A percentile compares a stretch with the other conserved stretches of the same genome.
These are phyloP conservation scores for Andrena bicolor DNA, from an alignment of 2,888 invertebrate species.

Conservation along the genomic window DNA sequence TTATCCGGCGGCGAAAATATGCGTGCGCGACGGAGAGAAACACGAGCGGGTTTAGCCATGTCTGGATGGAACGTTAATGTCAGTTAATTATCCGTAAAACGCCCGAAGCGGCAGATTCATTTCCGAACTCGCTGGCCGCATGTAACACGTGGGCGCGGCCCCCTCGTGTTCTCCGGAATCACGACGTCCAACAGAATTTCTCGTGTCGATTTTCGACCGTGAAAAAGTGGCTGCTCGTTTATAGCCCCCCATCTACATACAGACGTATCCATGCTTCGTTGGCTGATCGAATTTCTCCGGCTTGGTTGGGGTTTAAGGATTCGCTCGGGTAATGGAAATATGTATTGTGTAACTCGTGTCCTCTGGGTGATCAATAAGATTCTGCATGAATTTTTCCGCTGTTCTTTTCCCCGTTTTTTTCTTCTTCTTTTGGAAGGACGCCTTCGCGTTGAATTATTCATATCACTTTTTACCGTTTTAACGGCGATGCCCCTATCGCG, in stretches of 20 bases:
- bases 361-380: no score
- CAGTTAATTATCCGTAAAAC: constrained; percentile 80
- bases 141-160: constrained; percentile 64
- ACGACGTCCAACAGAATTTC: constrained; percentile 34
- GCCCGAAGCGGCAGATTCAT: constrained; percentile 62
- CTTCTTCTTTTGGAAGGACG: not conserved
- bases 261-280: not conserved
- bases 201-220: constrained; percentile 40
- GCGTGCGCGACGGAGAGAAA: constrained; percentile 58
- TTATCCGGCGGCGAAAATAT: constrained; percentile 61
- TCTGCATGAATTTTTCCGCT: not conserved
- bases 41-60: constrained; percentile 72
- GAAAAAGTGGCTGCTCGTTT: constrained; percentile 45
- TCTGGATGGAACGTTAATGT: constrained; percentile 76
- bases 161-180: constrained; percentile 63
- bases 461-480: not conserved
- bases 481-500: constrained; percentile 22
- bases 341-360: no score
- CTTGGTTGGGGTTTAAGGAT: not conserved
- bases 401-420: not conserved
- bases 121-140: constrained; percentile 48
- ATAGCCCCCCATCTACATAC: not conserved
- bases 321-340: not conserved
- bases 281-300: not conserved
- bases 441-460: constrained; percentile 6